Conservation (phyloP, 2,113 vertebrate species). For the Carassius auratus region DNA sequence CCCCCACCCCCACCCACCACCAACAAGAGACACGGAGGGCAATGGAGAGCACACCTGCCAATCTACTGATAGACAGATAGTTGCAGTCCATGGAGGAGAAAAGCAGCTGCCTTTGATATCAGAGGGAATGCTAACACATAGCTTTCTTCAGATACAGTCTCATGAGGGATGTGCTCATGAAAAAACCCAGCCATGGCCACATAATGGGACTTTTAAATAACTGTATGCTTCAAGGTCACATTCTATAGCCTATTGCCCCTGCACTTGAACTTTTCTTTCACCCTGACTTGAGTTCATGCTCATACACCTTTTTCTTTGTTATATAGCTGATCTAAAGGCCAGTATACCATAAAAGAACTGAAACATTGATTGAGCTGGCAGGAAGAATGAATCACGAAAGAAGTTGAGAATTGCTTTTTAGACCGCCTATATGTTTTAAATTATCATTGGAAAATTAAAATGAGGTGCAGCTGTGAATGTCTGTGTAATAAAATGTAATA, state of each 20-base stretch:
- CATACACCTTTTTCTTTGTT: background rate
- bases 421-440: background rate
- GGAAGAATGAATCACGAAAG: background rate
- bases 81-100: background rate
- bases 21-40: conserved; percentile 22
- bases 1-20: too few relatives aligned
- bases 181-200: background rate
- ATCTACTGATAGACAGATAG: conserved; percentile 19
- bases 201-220: conserved; percentile 3
- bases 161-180: background rate
- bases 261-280: background rate
- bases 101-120: background rate
- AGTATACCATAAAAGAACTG: background rate
- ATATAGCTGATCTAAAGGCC: background rate
- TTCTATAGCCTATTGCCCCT: background rate
- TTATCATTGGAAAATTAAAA: background rate
- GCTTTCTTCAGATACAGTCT: background rate
- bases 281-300: background rate
- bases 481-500: background rate
- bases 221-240: background rate
- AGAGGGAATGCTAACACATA: background rate
- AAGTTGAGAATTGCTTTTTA: background rate
- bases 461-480: background rate
- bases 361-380: background rate
- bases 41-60: conserved; percentile 27